These are phyloP conservation scores for Damaliscus lunatus DNA, from an alignment of 2,113 vertebrate genomes.

Conservation along the genomic window DNA sequence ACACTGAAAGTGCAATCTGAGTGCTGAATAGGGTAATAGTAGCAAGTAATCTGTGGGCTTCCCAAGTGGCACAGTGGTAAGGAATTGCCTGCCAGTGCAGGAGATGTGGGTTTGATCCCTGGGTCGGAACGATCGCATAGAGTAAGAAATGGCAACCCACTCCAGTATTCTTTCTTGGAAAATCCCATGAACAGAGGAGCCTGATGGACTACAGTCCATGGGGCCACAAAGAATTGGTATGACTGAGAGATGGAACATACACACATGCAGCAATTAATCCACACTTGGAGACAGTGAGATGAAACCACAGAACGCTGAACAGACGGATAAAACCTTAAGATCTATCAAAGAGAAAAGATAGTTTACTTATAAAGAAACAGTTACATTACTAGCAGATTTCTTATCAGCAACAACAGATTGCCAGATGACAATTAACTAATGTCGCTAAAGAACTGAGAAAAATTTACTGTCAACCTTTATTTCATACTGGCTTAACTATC, in stretches of 20 bases:
- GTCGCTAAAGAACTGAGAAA: background rate
- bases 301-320: background rate
- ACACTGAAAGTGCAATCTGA: background rate
- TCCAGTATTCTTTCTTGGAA: background rate
- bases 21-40: background rate
- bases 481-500: background rate
- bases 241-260: background rate
- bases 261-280: background rate
- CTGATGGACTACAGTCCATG: background rate
- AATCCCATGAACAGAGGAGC: background rate
- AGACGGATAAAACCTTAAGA: background rate
- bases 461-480: background rate
- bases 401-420: background rate
- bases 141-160: background rate
- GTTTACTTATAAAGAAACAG: background rate
- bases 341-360: background rate
- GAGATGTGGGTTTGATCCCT: background rate
- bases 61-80: background rate
- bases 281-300: background rate
- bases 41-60: background rate
- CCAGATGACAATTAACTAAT: background rate
- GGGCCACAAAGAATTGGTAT: background rate
- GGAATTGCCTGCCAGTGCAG: background rate
- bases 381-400: background rate
- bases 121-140: background rate